phyloP scores from a whole-genome alignment of 2,113 vertebrate species.

The Nestor notabilis region DNA sequence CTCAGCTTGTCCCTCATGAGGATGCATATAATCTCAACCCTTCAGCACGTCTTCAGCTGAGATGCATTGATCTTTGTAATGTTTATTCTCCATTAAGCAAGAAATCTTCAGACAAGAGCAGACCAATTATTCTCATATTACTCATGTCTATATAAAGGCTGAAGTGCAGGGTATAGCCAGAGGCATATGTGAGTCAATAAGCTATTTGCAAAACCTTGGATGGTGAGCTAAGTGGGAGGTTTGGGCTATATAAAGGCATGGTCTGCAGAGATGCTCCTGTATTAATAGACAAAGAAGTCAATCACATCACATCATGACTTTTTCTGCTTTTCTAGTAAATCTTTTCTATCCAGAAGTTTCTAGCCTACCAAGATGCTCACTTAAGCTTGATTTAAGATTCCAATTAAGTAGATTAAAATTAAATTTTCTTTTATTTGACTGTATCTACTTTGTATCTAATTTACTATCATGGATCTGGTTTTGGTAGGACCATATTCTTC shows the following conservation, averaged over 20 bases:
- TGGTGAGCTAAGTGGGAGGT: not conserved
- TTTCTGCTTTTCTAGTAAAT: not conserved
- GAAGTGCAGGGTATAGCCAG: not conserved
- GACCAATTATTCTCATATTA: not conserved
- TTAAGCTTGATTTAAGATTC: not conserved
- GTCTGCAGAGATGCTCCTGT: not conserved
- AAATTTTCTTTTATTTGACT: not conserved
- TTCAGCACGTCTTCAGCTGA: not conserved
- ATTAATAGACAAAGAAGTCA: not conserved
- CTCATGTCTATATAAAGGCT: not conserved
- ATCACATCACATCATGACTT: not conserved
- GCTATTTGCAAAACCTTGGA: not conserved
- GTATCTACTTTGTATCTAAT: not conserved
- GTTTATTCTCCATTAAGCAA: not conserved
- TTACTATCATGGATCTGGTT: not conserved
- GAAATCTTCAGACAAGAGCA: not conserved
- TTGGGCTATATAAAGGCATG: not conserved
- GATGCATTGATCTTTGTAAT: not conserved
- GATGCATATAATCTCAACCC: not conserved
- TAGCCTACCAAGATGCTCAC: not conserved
- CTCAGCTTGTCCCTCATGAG: not conserved
- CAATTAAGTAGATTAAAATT: not conserved
- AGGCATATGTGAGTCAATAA: not conserved
- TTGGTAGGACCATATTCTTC: not conserved
- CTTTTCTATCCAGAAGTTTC: not conserved